Percentiles rank a stretch among this genome's conserved stretches.
Conservation (phyloP, 92 coral and sea anemone species). For the Chrysogorgia sp. region DNA sequence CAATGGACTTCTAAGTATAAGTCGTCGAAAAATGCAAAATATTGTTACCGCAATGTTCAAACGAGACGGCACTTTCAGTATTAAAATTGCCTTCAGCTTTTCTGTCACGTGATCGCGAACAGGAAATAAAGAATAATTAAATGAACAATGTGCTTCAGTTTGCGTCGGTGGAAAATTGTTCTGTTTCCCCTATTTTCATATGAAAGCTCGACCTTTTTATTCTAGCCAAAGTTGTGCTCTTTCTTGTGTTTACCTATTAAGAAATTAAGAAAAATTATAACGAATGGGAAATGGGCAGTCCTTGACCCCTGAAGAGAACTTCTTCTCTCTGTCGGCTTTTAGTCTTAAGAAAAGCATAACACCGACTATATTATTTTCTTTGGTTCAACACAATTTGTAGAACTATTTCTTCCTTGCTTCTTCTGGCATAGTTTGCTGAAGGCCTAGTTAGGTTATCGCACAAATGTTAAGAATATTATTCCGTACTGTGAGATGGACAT, state of each 20-base stretch:
- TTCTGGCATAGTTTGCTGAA: background rate
- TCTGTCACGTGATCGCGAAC: constrained; percentile 44
- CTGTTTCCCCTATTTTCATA: no score
- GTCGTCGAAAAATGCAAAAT: background rate
- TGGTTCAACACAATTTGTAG: background rate
- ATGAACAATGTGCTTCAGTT: background rate
- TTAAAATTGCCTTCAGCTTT: no score
- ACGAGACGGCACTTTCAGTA: background rate
- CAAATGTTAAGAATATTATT: no score
- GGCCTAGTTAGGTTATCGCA: no score
- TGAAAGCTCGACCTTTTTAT: background rate
- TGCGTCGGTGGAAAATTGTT: no score
- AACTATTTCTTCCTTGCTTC: background rate
- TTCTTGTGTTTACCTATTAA: background rate
- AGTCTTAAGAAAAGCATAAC: background rate
- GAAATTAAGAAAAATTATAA: background rate
- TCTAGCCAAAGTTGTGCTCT: background rate
- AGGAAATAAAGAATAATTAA: constrained; percentile 48
- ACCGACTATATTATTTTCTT: background rate
- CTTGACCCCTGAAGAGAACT: constrained; percentile 41
- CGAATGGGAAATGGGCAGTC: background rate
- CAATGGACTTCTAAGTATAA: background rate
- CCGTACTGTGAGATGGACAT: constrained; percentile 4
- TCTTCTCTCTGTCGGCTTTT: constrained; percentile 31
- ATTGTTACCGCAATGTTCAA: constrained; percentile 7